Evolutionary conservation across 2,888 invertebrate genomes (phyloP), one percentile per base, ranked within the genome.

Genomic region (Arctia plantaginis): DNA sequence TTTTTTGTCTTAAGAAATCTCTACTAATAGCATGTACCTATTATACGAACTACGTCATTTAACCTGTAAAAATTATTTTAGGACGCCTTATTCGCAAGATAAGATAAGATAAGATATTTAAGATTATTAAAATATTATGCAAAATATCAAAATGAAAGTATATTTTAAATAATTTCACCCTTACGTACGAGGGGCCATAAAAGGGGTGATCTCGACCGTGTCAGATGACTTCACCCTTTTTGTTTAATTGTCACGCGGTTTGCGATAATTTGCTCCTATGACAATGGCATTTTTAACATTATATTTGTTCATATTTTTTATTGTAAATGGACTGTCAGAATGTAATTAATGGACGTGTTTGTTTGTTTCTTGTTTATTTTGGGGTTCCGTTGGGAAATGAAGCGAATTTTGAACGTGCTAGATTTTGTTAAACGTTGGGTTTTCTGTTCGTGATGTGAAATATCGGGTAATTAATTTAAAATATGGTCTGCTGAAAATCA

Each of bases 241-340:
- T 65, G 80, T 80, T 78, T 76, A 82, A 84, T 84, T 80, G 83
- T 83, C 79, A 77, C 72, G 71, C 71, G 80, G 77, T 81, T 85
- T 79, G 81, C 71, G 75, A 81, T 83, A 83, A 84, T 84, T 85
- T 83, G 85, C 82, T 79, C 76, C 75, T 71, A 82, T 78, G 80
- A 83, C 81, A 85, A 69, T 81, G 66, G 41, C 41, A 15, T 76
- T 85, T 80, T 82, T 82, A 39, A 59, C 77, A 76, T 75, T 73
- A 77, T 81, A 73, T 85, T 82, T 82, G 75, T 76, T 75, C 55
- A 41, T 23, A 23, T 71, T 74, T 80, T 75, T 78, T 75, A 72
- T 74, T 72, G 68, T 73, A 75, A 83, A 85, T 74, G 77, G 15
- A 75, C 82, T 83, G 84, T 83, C 84, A 77, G 67, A 79, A 80